A percentile compares a stretch with the other conserved stretches of the same genome.
These are phyloP conservation scores for Thalpophila matura DNA, from an alignment of 2,888 invertebrate genomes.

Conservation along the genomic window DNA sequence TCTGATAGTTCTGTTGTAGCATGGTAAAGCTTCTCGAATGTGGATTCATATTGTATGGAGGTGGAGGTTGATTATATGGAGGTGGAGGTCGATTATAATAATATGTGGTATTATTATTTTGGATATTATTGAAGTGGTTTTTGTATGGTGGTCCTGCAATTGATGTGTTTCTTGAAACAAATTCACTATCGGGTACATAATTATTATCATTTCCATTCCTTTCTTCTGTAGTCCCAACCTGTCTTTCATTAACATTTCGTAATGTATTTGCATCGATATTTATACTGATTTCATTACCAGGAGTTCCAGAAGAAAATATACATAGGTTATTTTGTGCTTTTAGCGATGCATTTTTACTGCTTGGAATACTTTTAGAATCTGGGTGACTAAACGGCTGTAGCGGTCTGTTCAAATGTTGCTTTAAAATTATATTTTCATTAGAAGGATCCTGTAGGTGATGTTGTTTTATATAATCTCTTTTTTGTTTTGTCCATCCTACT, in stretches of 20 bases:
- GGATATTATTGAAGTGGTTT: background rate
- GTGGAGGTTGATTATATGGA: conserved; percentile 9
- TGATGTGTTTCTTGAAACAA: conserved; percentile 3
- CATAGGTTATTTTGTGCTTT: conserved; percentile 31
- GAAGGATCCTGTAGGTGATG: background rate
- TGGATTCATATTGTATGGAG: conserved; percentile 5
- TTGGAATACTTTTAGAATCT: background rate
- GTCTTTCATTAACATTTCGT: conserved; percentile 1
- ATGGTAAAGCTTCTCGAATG: background rate
- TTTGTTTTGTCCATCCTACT: conserved; percentile 67
- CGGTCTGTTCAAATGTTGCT: conserved; percentile 24
- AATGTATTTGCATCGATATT: conserved; percentile 49
- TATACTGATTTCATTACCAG: conserved; percentile 63
- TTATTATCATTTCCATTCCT: background rate
- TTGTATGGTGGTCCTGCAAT: background rate
- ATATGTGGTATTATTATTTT: conserved; percentile 17
- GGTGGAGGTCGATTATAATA: conserved; percentile 15
- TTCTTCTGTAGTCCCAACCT: background rate
- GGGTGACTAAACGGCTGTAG: background rate
- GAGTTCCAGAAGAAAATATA: conserved; percentile 61
- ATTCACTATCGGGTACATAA: background rate
- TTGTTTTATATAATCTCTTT: conserved; percentile 32
- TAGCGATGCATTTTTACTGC: background rate
- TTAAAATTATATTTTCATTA: conserved; percentile 39
- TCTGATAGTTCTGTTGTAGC: background rate